phyloP scores from a whole-genome alignment of 2,113 vertebrate species.

The Bungarus multicinctus region DNA sequence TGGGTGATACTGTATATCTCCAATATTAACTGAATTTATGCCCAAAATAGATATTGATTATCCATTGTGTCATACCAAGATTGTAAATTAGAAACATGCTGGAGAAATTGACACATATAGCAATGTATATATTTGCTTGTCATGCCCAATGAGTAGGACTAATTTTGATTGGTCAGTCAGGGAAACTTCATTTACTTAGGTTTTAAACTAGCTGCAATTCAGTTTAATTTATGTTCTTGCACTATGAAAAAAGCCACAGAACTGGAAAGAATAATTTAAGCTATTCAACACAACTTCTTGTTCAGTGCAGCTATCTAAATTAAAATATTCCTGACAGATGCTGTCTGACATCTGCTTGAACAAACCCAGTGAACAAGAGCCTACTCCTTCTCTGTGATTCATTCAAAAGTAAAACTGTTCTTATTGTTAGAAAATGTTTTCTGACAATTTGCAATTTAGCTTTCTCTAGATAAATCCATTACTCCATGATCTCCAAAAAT shows the following conservation, averaged over 20 bases:
- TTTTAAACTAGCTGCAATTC: conserved; percentile 56
- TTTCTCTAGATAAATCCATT: background rate
- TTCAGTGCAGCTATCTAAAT: background rate
- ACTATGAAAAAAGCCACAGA: conserved; percentile 50
- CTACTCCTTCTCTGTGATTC: background rate
- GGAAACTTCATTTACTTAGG: conserved; percentile 15
- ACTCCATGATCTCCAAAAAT: background rate
- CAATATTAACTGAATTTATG: background rate
- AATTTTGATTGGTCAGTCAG: background rate
- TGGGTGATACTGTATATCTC: background rate
- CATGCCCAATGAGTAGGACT: background rate
- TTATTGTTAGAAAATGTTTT: background rate
- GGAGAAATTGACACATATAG: background rate
- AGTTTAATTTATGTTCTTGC: conserved; percentile 56
- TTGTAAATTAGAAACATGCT: background rate
- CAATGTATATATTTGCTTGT: background rate
- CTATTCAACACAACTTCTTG: background rate
- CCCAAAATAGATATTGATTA: background rate
- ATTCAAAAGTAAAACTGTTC: background rate
- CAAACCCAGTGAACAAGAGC: background rate
- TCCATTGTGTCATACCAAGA: background rate
- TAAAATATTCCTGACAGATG: background rate
- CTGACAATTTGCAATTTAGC: background rate
- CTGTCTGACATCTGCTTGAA: background rate
- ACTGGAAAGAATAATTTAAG: background rate